These are phyloP conservation scores for Syrmaticus mikado DNA, from an alignment of 2,113 vertebrate genomes.

Conservation along the genomic window DNA sequence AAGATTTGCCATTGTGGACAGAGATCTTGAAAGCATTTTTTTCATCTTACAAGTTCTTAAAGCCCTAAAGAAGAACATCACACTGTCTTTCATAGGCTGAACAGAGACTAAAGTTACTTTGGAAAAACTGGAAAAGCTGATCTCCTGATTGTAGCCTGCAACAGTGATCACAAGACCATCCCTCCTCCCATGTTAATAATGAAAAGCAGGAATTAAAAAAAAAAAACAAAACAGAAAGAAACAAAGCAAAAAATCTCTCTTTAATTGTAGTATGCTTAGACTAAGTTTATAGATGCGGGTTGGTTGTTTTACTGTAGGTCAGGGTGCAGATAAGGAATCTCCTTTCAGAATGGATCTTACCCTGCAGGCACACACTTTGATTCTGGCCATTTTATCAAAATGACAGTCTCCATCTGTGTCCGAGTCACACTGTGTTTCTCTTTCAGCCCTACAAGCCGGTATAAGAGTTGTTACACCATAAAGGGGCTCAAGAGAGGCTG, in stretches of 20 bases:
- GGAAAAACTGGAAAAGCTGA: neutral
- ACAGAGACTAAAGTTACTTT: neutral
- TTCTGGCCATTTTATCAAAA: neutral
- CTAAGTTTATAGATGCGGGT: neutral
- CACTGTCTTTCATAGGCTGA: neutral
- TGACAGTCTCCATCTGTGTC: neutral
- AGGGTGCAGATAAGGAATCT: neutral
- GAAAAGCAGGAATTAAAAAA: neutral
- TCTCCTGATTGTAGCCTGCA: neutral
- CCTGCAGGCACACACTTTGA: neutral
- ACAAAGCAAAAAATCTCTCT: neutral
- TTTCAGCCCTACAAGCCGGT: neutral
- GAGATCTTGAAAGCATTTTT: neutral
- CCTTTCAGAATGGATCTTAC: neutral
- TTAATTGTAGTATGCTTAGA: neutral
- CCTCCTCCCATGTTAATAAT: neutral
- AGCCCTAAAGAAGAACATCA: neutral
- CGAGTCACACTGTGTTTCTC: neutral
- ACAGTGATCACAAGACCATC: constrained; percentile 29
- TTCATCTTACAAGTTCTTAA: neutral
- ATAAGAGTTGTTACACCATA: neutral
- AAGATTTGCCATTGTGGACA: neutral
- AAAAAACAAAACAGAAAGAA: neutral
- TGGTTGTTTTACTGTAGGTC: neutral
- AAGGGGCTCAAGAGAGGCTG: rapidly evolving